Conservation (phyloP, 1,140 invertebrate genomes). For the Stegodyphus mimosarum region DNA sequence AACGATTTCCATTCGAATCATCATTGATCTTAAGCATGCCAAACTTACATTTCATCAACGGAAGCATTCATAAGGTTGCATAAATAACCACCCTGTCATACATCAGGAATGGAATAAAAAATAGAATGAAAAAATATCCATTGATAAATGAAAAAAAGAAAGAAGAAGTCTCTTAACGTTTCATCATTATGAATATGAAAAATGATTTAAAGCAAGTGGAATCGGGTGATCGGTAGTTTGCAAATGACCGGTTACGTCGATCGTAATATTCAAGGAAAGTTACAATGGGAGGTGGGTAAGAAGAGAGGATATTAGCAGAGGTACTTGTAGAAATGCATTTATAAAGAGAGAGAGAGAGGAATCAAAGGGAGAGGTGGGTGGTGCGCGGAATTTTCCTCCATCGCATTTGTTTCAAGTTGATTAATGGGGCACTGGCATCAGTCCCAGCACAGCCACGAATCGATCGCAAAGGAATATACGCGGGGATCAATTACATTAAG, state of each 20-base stretch:
- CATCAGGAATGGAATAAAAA: too few relatives aligned
- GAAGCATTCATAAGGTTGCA: too few relatives aligned
- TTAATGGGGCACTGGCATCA: constrained; percentile 56
- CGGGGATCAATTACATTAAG: constrained; percentile 60
- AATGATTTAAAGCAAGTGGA: constrained; percentile 56
- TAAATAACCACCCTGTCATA: too few relatives aligned
- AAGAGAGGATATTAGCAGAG: not conserved
- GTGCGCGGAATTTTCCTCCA: not conserved
- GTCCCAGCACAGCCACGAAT: constrained; percentile 42
- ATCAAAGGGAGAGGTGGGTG: constrained; percentile 2
- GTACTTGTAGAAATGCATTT: constrained; percentile 49
- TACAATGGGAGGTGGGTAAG: not conserved
- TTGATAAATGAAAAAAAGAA: not conserved
- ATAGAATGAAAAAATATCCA: too few relatives aligned
- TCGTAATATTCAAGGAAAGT: constrained; percentile 40
- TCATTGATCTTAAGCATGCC: too few relatives aligned
- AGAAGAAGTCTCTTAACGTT: not conserved
- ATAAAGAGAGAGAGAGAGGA: constrained; percentile 20
- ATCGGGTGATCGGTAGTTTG: constrained; percentile 47
- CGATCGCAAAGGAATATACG: constrained; percentile 37
- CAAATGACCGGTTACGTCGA: constrained; percentile 40
- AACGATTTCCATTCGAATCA: too few relatives aligned
- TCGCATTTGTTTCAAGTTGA: constrained; percentile 60
- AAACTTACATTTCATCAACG: too few relatives aligned
- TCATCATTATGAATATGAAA: constrained; percentile 57